phyloP scores from a whole-genome alignment of 2,113 vertebrate genomes.

The Lamprologus lemairii region DNA sequence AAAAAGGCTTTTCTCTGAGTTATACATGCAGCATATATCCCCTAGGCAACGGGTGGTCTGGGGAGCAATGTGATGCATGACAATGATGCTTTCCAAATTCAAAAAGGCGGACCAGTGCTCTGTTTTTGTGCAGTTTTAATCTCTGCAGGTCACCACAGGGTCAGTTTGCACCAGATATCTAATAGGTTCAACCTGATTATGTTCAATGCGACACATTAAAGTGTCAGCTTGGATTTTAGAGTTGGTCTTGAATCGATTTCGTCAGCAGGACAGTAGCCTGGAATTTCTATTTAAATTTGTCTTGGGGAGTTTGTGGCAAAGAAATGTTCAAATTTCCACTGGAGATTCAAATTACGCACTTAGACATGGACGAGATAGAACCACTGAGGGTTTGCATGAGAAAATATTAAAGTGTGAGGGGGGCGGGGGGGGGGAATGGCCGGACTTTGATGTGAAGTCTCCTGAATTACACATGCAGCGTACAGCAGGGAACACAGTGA shows the following conservation, averaged over 20 bases:
- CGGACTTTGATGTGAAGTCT: neutral
- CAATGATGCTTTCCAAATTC: slow-evolving; percentile 3
- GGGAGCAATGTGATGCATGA: slow-evolving; percentile 14
- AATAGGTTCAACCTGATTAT: neutral
- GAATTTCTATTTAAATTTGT: neutral
- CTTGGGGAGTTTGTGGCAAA: neutral
- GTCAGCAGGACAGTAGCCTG: neutral
- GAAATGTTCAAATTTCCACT: neutral
- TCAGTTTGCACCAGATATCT: neutral
- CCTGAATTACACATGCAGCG: neutral
- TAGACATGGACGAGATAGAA: neutral
- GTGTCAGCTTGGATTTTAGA: neutral
- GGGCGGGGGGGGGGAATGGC: neutral
- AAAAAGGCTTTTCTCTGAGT: neutral
- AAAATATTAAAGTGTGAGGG: neutral
- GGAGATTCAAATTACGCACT: neutral
- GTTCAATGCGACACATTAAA: neutral
- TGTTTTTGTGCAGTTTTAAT: neutral
- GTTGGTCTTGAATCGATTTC: neutral
- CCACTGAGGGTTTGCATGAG: neutral
- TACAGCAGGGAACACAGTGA: neutral
- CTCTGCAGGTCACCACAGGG: neutral
- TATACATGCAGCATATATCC: neutral
- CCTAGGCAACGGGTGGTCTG: slow-evolving; percentile 26
- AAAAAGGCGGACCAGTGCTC: neutral